Conservation (phyloP, 2,888 invertebrate genomes). For the Eueremaeus valkanovi region DNA sequence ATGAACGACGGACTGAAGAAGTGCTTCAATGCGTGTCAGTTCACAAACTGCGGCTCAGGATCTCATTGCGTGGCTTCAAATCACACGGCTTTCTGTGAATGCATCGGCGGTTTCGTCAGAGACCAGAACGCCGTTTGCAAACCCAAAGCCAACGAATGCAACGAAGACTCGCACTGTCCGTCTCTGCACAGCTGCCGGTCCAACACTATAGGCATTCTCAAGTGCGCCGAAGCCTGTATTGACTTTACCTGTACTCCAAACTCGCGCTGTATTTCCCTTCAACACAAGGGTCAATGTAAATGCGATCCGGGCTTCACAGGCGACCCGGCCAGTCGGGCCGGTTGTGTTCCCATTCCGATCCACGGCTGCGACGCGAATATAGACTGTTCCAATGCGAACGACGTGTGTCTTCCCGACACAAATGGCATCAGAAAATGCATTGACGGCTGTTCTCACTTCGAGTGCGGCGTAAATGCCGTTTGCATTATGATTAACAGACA, state of each 20-base stretch:
- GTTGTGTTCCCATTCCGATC: slow-evolving; percentile 61
- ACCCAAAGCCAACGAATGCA: slow-evolving; percentile 45
- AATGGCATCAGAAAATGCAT: slow-evolving; percentile 46
- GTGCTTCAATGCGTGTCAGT: slow-evolving; percentile 46
- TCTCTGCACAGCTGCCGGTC: slow-evolving; percentile 44
- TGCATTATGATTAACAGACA: slow-evolving; percentile 85
- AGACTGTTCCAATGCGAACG: slow-evolving; percentile 59
- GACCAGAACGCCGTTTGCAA: slow-evolving; percentile 45
- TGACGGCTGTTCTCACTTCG: slow-evolving; percentile 69
- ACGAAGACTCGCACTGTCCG: slow-evolving; percentile 47
- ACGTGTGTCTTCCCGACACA: slow-evolving; percentile 70
- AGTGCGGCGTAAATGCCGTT: slow-evolving; percentile 79
- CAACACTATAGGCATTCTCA: slow-evolving; percentile 73
- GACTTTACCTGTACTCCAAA: slow-evolving; percentile 79
- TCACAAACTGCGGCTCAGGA: slow-evolving; percentile 46
- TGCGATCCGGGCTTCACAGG: slow-evolving; percentile 78
- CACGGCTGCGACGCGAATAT: slow-evolving; percentile 45
- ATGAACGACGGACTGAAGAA: slow-evolving; percentile 48
- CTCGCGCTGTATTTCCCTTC: slow-evolving; percentile 64
- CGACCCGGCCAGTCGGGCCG: slow-evolving; percentile 82
- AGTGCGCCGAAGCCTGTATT: slow-evolving; percentile 70
- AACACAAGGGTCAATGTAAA: slow-evolving; percentile 62
- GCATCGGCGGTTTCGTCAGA: slow-evolving; percentile 45
- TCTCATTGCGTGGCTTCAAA: slow-evolving; percentile 45
- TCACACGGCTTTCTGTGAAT: slow-evolving; percentile 46